Percentiles rank a stretch among this genome's conserved stretches.
These are phyloP conservation scores for Leptopilina drosophilae DNA, from an alignment of 2,888 invertebrate species.

Conservation along the genomic window DNA sequence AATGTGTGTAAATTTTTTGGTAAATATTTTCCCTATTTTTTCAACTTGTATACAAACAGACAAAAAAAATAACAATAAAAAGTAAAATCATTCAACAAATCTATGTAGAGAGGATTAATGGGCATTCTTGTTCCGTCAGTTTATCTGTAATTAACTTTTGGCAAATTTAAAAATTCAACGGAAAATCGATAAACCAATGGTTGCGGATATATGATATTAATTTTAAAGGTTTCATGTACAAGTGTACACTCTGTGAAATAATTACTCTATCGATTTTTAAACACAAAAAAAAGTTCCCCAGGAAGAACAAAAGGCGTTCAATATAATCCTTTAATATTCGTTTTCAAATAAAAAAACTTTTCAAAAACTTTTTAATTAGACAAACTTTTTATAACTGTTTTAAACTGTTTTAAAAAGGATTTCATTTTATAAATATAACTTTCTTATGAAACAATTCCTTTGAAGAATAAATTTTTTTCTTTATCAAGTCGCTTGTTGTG, in stretches of 20 bases:
- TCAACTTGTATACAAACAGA: no score
- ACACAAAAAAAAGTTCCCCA: neutral
- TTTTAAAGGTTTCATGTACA: constrained; percentile 8
- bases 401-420: neutral
- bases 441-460: constrained; percentile 3
- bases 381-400: neutral
- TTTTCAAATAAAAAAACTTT: neutral
- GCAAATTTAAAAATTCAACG: constrained; percentile 57
- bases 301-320: neutral
- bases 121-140: neutral
- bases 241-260: neutral
- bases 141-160: constrained; percentile 57
- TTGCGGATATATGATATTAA: constrained; percentile 9
- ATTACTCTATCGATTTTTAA: constrained; percentile 25
- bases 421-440: neutral
- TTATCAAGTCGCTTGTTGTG: neutral
- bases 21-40: no score
- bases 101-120: neutral
- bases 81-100: neutral
- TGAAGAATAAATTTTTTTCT: neutral
- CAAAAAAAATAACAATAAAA: neutral
- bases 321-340: neutral
- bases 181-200: constrained; percentile 10
- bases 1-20: no score
- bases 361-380: neutral